Percentiles rank a stretch among this genome's conserved stretches.
phyloP scores from a whole-genome alignment of 2,888 invertebrate species.

The Pseudoips prasinana region DNA sequence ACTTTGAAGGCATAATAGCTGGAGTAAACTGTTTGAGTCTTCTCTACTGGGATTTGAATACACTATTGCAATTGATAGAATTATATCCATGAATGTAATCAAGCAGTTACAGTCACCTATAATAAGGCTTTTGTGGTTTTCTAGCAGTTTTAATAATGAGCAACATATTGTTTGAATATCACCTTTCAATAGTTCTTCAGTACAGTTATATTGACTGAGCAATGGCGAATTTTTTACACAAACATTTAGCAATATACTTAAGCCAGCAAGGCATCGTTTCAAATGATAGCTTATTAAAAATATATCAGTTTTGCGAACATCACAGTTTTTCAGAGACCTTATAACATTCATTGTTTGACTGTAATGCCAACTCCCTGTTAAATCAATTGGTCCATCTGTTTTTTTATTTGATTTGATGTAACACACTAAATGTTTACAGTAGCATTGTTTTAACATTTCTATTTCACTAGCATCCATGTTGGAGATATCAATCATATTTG shows the following conservation, averaged over 20 bases:
- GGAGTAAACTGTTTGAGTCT: conserved; percentile 37
- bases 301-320: conserved; percentile 42
- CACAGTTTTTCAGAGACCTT: conserved; percentile 46
- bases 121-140: conserved; percentile 38
- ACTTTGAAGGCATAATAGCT: conserved; percentile 51
- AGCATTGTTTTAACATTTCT: conserved; percentile 46
- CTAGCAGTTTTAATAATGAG: conserved; percentile 42
- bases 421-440: conserved; percentile 44
- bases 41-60: conserved; percentile 33
- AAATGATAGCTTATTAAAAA: conserved; percentile 54
- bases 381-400: conserved; percentile 24
- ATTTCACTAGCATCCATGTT: conserved; percentile 53
- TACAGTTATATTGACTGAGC: conserved; percentile 4
- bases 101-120: conserved; percentile 32
- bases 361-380: conserved; percentile 53
- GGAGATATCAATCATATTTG: conserved; percentile 45
- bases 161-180: conserved; percentile 36
- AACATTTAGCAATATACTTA: conserved; percentile 51
- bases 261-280: conserved; percentile 44
- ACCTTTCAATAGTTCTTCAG: conserved; percentile 31
- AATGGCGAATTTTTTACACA: conserved; percentile 27
- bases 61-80: conserved; percentile 42
- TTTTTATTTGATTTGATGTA: conserved; percentile 35
- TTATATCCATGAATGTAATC: conserved; percentile 43
- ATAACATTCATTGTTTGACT: conserved; percentile 48